Percentiles rank a stretch among this genome's conserved stretches.
These are phyloP conservation scores for Simalia tracyae DNA, from an alignment of 2,797 vertebrate species.

Conservation along the genomic window DNA sequence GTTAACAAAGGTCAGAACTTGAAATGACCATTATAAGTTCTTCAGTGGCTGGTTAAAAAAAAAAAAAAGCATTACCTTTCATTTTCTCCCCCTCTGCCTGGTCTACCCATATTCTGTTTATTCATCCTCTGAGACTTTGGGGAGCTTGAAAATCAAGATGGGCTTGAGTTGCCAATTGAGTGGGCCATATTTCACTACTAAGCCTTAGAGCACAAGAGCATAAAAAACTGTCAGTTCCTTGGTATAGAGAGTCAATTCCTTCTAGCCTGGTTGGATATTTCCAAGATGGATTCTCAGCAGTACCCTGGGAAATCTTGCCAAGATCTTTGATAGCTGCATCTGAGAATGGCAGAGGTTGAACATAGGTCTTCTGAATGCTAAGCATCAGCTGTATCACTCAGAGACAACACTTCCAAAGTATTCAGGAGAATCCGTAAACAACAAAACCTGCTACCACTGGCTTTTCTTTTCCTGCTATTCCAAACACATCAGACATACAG, in stretches of 20 bases:
- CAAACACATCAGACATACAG: background rate
- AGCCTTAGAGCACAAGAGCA: background rate
- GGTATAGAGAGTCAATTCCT: background rate
- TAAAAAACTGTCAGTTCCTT: background rate
- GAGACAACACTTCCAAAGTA: constrained; percentile 7
- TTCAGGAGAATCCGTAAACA: rapidly evolving
- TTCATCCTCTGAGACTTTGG: constrained; percentile 18
- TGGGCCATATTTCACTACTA: background rate
- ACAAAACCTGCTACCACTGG: rapidly evolving
- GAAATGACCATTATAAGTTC: constrained; percentile 42
- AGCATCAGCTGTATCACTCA: background rate
- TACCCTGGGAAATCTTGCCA: background rate
- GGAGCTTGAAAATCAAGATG: background rate
- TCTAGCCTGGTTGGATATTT: background rate
- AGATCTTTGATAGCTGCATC: background rate
- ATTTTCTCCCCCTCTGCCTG: background rate
- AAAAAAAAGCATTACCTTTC: constrained; percentile 19
- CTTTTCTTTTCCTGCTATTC: rapidly evolving
- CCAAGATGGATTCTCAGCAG: too few relatives aligned
- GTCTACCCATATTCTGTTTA: background rate
- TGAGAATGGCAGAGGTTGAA: background rate
- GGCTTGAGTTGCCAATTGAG: background rate
- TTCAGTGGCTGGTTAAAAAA: background rate
- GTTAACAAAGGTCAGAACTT: constrained; percentile 60
- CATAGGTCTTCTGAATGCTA: background rate